A percentile compares a stretch with the other conserved stretches of the same genome.
phyloP scores from a whole-genome alignment of 2,888 invertebrate genomes.

The Drosophila acutilabella region DNA sequence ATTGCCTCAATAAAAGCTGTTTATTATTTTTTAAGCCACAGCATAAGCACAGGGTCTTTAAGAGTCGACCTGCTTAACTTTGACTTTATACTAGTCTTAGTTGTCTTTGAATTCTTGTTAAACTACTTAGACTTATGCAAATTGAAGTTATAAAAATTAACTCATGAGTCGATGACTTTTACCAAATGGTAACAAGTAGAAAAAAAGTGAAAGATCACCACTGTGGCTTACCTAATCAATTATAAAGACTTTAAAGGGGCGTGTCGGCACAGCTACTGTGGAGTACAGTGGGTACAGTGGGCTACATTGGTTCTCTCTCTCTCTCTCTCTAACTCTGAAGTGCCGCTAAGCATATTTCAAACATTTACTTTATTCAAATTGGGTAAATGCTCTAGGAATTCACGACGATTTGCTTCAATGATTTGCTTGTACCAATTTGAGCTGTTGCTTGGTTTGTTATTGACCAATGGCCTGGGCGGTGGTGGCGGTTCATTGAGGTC shows the following conservation, averaged over 20 bases:
- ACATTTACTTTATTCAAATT: slow-evolving; percentile 59
- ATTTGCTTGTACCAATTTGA: slow-evolving; percentile 73
- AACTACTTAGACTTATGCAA: slow-evolving; percentile 43
- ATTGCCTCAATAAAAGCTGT: background rate
- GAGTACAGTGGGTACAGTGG: slow-evolving; percentile 14
- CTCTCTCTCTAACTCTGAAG: background rate
- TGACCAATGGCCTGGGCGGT: slow-evolving; percentile 62
- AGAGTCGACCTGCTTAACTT: background rate
- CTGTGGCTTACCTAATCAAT: slow-evolving; percentile 61
- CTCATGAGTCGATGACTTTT: slow-evolving; percentile 30
- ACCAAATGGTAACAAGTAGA: background rate
- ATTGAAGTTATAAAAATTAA: slow-evolving; percentile 26
- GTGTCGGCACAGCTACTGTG: slow-evolving; percentile 46
- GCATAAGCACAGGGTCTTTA: background rate
- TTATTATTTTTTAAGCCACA: background rate
- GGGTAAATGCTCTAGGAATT: slow-evolving; percentile 74
- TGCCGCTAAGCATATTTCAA: slow-evolving; percentile 20
- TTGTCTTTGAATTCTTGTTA: slow-evolving; percentile 48
- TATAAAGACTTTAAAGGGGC: slow-evolving; percentile 42
- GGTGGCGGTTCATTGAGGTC: slow-evolving; percentile 18
- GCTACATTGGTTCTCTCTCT: slow-evolving; percentile 2
- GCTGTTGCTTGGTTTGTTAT: slow-evolving; percentile 12
- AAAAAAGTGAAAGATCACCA: slow-evolving; percentile 67
- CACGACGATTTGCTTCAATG: slow-evolving; percentile 75
- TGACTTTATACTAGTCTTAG: background rate